Evolutionary conservation across 2,888 invertebrate genomes (phyloP).

Genomic region (Coremacera marginata): DNA sequence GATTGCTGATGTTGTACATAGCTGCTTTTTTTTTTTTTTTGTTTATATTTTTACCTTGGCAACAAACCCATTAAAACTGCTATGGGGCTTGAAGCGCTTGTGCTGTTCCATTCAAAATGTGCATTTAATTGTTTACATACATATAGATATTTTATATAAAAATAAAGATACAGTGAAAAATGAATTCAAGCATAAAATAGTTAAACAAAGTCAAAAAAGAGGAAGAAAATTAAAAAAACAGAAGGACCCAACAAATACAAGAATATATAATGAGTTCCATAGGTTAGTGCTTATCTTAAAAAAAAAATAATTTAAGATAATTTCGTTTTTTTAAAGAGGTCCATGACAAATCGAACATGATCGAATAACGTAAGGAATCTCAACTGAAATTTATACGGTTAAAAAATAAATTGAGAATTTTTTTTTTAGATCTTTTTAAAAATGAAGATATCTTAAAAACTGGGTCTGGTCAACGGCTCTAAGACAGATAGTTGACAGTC

Average conservation of each 20-base stretch:
- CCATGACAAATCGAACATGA: no score
- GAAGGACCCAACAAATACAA: constrained; percentile 25
- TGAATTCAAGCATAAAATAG: constrained; percentile 21
- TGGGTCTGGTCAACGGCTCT: no score
- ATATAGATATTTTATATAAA: constrained; percentile 47
- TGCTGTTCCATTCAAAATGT: constrained; percentile 72
- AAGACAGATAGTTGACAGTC: no score
- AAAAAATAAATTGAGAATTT: no score
- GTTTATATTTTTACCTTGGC: constrained; percentile 85
- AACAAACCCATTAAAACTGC: constrained; percentile 93
- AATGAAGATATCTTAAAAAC: no score
- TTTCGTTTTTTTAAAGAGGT: no score
- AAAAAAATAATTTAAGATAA: constrained; percentile 52
- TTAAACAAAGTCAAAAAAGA: constrained; percentile 51
- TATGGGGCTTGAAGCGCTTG: constrained; percentile 86
- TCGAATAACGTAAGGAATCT: no score
- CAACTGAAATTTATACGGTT: no score
- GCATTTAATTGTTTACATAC: constrained; percentile 46
- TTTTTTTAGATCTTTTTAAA: no score
- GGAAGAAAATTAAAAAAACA: constrained; percentile 52
- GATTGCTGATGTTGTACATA: background rate
- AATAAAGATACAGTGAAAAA: constrained; percentile 50
- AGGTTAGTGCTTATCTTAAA: constrained; percentile 46
- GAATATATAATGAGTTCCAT: constrained; percentile 46
- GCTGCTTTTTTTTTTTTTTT: background rate